Base-by-base conservation (phyloP, 2,113 vertebrate species). In the rat (Rattus norvegicus) region DNA sequence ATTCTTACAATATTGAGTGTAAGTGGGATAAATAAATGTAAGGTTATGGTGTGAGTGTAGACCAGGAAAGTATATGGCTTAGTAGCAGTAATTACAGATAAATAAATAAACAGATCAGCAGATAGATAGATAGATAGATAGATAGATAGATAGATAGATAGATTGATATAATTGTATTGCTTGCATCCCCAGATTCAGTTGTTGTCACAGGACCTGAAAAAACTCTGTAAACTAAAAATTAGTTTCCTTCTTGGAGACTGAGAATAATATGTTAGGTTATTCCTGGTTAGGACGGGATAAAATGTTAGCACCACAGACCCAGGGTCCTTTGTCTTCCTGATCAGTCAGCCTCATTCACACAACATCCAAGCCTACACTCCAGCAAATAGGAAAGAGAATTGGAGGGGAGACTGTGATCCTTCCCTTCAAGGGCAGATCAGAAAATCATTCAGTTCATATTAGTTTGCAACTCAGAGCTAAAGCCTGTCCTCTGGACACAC, bases 171-270 rank as follows among this genome's bases (percentile, higher is more conserved):
- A 14, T 61, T 92, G 22, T 83, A 84, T 92, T 90, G 33, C 39
- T 65, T 84, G 59, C 16, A 26, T n/a, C n/a, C 12, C 49, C 59
- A 96, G 43, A 92, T 52, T 77, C 33, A 7, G 61, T 77, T 83
- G 30, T 84, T 93, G 20, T 86, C 26, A 33, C 47, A 92, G 88
- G 36, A 87, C 28, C 54, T 88, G 56, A 88, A 88, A 79, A 30
- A 95, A 92, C 22, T 5, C 56, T 88, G 67, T 79, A 84, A 90
- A n/a, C 47, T 90, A 28, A 83, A 90, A 28, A 24, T 90, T 90
- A 77, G 28, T 67, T 89, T 92, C 43, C 49, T 20, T 73, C 24
- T 90, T 16, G 56, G 6, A 63, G 65, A 59, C 5, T 56, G 36
- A 43, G 30, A 83, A 61, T 56, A 95, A 63, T 49, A 43, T 43